Evolutionary conservation across 2,888 invertebrate genomes (phyloP), one percentile per base, ranked within the genome.

Genomic region (Sinhomidia bicolor): DNA sequence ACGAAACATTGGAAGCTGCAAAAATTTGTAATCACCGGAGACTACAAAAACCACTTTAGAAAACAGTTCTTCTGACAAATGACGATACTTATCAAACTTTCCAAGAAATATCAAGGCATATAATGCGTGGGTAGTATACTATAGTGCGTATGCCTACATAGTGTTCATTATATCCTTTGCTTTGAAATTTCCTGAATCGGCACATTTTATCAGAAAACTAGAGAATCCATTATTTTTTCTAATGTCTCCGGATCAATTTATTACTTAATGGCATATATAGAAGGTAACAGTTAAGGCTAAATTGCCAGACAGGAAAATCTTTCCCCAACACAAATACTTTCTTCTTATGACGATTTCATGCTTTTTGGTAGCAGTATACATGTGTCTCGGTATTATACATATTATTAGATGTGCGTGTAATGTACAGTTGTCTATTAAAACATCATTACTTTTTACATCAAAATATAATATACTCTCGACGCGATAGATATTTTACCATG

Each of bases 21-120:
- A 65, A 82, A 47, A 68, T 51, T 47, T 68, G 82, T 80, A 82
- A 82, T 82, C 68, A 82, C 51, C 26, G 44, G 82, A 51, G 82
- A 65, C 68, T 47, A 47, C 65, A 74, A 74, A 60, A 74, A 36
- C 83, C 57, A 71, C 83, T 74, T 83, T 57, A 71, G 83, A 57
- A 74, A 83, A 57, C 71, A 57, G 71, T 60, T 74, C 57, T 74
- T 14, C 29, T 83, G 51, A 44, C 74, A 57, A 57, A 76, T 84
- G 26, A 84, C 51, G 57, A 60, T 60, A 41, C 14, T 84, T 71
- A 84, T 84, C 74, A 44, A 12, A 23, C 62, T 76, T 84, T 68
- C 44, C 44, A 60, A 7, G 74, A 76, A 84, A 17, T 20, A 41
- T 17, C 20, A 4, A n/a, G n/a, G n/a, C 14, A 10, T 54, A 17